Base-by-base conservation (phyloP, 2,797 vertebrate genomes). In the Sebastolobus alascanus region DNA sequence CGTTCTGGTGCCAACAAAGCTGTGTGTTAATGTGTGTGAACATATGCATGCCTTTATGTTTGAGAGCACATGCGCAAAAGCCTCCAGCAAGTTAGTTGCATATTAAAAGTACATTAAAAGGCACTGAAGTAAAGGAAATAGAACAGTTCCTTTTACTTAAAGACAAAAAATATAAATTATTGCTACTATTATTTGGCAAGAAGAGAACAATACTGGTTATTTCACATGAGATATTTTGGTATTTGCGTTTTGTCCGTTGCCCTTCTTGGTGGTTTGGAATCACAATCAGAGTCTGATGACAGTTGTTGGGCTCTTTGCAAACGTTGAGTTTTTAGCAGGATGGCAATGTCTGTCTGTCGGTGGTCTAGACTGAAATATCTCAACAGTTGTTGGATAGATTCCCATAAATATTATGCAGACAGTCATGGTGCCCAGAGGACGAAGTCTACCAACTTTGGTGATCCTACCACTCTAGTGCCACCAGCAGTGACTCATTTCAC, bases 1-100 rank as follows among this genome's bases (percentile, higher is more conserved):
- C 73, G 76, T 75, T 81, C 68, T 74, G 65, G 65, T 65, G 59
- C 46, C 72, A 59, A 81, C 76, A 82, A 72, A 77, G 63, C 12
- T 63, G 22, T 58, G 33, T 60, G 63, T 43, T 73, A 68, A 76
- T 74, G 43, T 40, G 37, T 43, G 75, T 20, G 68, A 65, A 75
- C 76, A 43, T 58, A 59, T 52, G 68, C 50, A 22, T 0, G 22
- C 31, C 3, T 67, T 50, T 16, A 20, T 77, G 65, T 81, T 16
- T 72, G 61, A 31, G 56, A 37, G 6, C n/a, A 38, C n/a, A 7
- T 22, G 33, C 5, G 59, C 27, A 59, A 37, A 58, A 0, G 33
- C 73, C 67, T 33, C 35, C 0, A 35, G 75, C 50, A 52, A 65
- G 20, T 18, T 11, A 20, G 40, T 13, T 38, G 29, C 55, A 79